Conservation (phyloP, 2,797 vertebrate species). For the Sebastes minor region DNA sequence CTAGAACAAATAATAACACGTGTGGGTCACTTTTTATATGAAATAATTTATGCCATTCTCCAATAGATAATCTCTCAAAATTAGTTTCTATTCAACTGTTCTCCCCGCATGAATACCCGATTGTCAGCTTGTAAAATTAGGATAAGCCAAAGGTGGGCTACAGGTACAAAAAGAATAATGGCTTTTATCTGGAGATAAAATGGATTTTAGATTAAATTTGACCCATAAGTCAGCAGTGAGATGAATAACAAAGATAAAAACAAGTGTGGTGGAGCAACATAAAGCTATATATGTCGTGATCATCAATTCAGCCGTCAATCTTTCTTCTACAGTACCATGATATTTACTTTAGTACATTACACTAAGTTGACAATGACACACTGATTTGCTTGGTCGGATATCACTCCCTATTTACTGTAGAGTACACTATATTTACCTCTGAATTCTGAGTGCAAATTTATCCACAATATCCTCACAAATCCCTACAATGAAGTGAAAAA, state of each 20-base stretch:
- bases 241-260: neutral
- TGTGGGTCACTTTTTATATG: neutral
- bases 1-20: slow-evolving; percentile 6
- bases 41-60: neutral
- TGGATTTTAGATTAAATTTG: slow-evolving; percentile 32
- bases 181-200: slow-evolving; percentile 38
- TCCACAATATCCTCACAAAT: too few species aligned
- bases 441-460: too few species aligned
- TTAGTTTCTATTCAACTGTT: slow-evolving; percentile 15
- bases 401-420: neutral
- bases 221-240: slow-evolving; percentile 9
- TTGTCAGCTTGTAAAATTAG: slow-evolving; percentile 23
- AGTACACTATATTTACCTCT: neutral
- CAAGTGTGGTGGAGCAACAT: neutral
- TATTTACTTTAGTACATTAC: neutral
- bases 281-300: neutral
- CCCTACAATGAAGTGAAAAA: neutral
- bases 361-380: neutral
- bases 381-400: neutral
- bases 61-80: neutral
- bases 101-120: neutral
- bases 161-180: slow-evolving; percentile 20
- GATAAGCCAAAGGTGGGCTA: slow-evolving; percentile 3
- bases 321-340: neutral
- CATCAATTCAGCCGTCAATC: neutral